phyloP scores from a whole-genome alignment of 92 coral and sea anemone species.

The Umimayanthus kanabou region DNA sequence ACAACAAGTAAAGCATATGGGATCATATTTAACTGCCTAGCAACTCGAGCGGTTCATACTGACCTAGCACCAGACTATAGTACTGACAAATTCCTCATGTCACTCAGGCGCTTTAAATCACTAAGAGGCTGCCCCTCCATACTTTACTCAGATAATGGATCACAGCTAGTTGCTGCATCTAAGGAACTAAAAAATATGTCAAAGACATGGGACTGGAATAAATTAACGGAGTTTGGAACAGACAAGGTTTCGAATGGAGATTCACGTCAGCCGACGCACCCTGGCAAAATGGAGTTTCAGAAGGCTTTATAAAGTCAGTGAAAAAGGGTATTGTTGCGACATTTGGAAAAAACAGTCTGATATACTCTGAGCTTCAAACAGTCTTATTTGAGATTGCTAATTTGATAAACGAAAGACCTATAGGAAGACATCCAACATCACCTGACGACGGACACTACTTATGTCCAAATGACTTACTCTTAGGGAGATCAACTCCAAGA shows the following conservation, averaged over 20 bases:
- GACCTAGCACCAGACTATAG: slow-evolving; percentile 41
- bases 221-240: not conserved
- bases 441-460: too few species aligned
- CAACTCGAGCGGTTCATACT: slow-evolving; percentile 43
- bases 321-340: too few species aligned
- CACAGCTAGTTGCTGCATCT: slow-evolving; percentile 21
- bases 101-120: not conserved
- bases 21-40: slow-evolving; percentile 40
- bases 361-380: too few species aligned
- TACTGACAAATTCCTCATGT: slow-evolving; percentile 36
- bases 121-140: too few species aligned
- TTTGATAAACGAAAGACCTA: too few species aligned
- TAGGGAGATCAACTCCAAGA: not conserved
- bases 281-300: slow-evolving; percentile 38
- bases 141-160: too few species aligned
- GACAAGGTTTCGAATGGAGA: not conserved
- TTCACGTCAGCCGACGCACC: not conserved
- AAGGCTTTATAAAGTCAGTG: slow-evolving; percentile 13
- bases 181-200: slow-evolving; percentile 24
- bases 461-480: too few species aligned
- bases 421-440: too few species aligned
- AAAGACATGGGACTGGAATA: slow-evolving; percentile 6
- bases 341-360: too few species aligned
- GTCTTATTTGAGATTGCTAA: too few species aligned
- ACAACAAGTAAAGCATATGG: slow-evolving; percentile 26